Percentiles rank a stretch among this genome's conserved stretches.
These are phyloP conservation scores for Microtus montanus DNA, from an alignment of 2,113 vertebrate genomes.

Conservation along the genomic window DNA sequence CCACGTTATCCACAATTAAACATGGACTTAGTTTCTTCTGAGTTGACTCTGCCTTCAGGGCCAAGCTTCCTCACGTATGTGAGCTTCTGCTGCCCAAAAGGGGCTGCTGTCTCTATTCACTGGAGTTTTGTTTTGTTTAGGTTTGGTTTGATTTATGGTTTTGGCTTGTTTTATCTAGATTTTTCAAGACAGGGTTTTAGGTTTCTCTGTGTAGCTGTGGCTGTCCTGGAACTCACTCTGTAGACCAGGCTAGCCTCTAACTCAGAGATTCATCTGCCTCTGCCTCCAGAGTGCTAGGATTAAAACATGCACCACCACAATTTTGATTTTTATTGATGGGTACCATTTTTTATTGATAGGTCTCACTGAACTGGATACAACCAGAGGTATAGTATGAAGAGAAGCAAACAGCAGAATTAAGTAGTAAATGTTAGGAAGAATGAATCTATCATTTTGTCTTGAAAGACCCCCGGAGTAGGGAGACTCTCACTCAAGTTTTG, in stretches of 20 bases:
- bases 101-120: not conserved
- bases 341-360: slow-evolving; percentile 86
- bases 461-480: no score
- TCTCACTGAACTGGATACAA: slow-evolving; percentile 89
- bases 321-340: slow-evolving; percentile 90
- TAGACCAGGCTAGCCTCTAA: not conserved
- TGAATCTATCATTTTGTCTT: not conserved
- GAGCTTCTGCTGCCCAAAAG: not conserved
- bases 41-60: not conserved
- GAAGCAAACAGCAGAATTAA: slow-evolving; percentile 88
- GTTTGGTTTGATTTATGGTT: not conserved
- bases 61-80: no score
- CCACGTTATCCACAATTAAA: not conserved
- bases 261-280: not conserved
- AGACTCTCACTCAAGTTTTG: no score
- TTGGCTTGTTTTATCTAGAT: not conserved
- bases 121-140: not conserved
- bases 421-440: slow-evolving; percentile 74
- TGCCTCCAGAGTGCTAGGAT: not conserved
- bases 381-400: slow-evolving; percentile 83
- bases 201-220: no score
- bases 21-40: not conserved
- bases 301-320: slow-evolving; percentile 51
- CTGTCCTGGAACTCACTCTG: not conserved
- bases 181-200: not conserved